Base-by-base conservation (phyloP, 2,113 vertebrate genomes). In the Cyprinodon brontotheroides region DNA sequence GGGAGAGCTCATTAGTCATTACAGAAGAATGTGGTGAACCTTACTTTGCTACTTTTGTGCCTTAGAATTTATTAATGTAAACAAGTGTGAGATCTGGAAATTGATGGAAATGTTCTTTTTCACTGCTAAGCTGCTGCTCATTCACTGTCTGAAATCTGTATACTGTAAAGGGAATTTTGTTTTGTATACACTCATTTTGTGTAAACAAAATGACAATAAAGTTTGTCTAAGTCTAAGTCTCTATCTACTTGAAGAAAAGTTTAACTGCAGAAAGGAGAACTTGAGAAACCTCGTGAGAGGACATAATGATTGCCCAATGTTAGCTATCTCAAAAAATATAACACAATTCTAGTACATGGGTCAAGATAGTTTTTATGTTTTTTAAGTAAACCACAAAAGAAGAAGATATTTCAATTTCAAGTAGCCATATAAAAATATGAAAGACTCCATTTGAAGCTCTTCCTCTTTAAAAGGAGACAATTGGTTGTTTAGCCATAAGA, bases 21-120 rank as follows among this genome's bases (percentile, higher is more conserved):
- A 91, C 86, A 89, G 85, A 87, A 85, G 84, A 90, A 89, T 91
- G 86, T 90, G 86, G 87, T 72, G 78, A 82, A 88, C 82, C 87
- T 90, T 92, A 93, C 90, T 93, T 93, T 90, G 89, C 84, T 88
- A 90, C 86, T 92, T 92, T 91, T 92, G 89, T 93, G 77, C 79
- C 72, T 89, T 84, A 91, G 87, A 89, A 87, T 85, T 93, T 92
- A 93, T 92, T 93, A 90, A 93, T 93, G 81, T 70, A 65, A 73
- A 78, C 83, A 79, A 47, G 74, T 80, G 85, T 75, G 77, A 82
- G 84, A 92, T 89, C 29, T 29, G 29, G 29, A 29, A 29, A 29
- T 29, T 29, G 29, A 29, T 29, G 1, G 29, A 29, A 29, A 29
- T 29, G 29, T 29, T 29, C 29, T 29, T 29, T 29, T 29, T 29